These are phyloP conservation scores for Drosophila punjabiensis DNA, from an alignment of 1,140 invertebrate genomes.

Conservation along the genomic window DNA sequence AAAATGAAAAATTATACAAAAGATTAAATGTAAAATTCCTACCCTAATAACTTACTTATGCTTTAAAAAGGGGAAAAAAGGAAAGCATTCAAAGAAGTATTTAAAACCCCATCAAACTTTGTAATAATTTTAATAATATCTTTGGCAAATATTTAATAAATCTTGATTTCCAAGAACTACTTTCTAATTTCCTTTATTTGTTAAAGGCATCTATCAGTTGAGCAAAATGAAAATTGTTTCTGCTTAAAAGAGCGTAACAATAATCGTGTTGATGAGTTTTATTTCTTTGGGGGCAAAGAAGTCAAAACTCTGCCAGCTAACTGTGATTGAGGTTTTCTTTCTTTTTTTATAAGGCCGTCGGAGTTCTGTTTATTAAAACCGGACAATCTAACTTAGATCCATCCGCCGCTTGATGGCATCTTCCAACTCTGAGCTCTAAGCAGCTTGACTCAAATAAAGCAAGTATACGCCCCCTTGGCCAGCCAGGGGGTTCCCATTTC, in stretches of 20 bases:
- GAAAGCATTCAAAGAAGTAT: not conserved
- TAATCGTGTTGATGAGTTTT: conserved; percentile 1
- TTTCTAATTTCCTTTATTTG: not conserved
- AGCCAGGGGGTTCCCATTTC: conserved; percentile 34
- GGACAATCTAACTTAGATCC: not conserved
- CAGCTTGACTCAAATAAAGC: not conserved
- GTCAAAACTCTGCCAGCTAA: conserved; percentile 3
- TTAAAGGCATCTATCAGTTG: conserved; percentile 30
- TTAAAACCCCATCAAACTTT: not conserved
- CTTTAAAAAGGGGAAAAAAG: not conserved
- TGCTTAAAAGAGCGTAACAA: conserved; percentile 3
- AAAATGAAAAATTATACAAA: not conserved
- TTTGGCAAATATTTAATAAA: not conserved
- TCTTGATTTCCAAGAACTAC: not conserved
- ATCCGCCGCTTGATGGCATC: not conserved
- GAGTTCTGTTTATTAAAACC: not conserved
- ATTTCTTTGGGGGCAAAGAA: conserved; percentile 4
- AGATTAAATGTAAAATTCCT: not conserved
- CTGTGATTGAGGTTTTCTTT: not conserved
- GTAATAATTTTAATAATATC: not conserved
- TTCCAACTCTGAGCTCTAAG: not conserved
- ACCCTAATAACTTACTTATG: not conserved
- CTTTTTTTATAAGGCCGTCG: conserved; percentile 3
- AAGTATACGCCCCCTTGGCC: conserved; percentile 36
- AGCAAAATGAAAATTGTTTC: not conserved